Base-by-base conservation (phyloP, 2,113 vertebrate species). In the Odobenus rosmarus region DNA sequence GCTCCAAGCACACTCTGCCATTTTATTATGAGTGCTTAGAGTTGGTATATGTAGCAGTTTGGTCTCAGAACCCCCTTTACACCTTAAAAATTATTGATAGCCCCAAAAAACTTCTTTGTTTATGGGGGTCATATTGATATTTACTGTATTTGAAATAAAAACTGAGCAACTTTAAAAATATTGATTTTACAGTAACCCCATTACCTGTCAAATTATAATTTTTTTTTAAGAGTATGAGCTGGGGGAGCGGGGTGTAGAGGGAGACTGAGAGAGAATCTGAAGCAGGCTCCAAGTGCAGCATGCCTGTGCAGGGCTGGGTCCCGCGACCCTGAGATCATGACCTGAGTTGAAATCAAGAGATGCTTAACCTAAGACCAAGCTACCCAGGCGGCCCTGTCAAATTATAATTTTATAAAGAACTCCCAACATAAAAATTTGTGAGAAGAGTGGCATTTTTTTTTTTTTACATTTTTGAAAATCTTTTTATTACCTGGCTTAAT, bases 111-210 rank as follows among this genome's bases (percentile, higher is more conserved):
- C 51, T 74, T 74, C 67, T 77, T 33, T 33, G 55, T 69, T 88
- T 64, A 11, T 49, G 4, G 67, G 62, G 5, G 16, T 81, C 69
- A 42, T 74, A 85, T 53, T 23, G 1, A 46, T 90, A 74, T 49
- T 81, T 89, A 76, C 53, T 87, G 4, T 53, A 85, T 69, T 87
- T 36, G n/a, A 84, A 62, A 79, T 89, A 51, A 91, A 80, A 92
- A 71, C 18, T 39, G 24, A 71, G 26, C 69, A 49, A 55, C 46
- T 86, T 85, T n/a, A 69, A 92, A 89, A 90, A 36, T 67, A 77
- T 0, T 90, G 39, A 62, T 59, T 85, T 57, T 53, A 84, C 4
- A 86, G 36, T 86, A 79, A 42, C 9, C 7, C 42, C 21, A 83
- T 88, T 81, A 36, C 7, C 15, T 87, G 13, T 90, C 76, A 92